Evolutionary conservation across 2,113 vertebrate species (phyloP), one percentile per base, ranked within the genome.

Genomic region (Paraplagusia blochii): DNA sequence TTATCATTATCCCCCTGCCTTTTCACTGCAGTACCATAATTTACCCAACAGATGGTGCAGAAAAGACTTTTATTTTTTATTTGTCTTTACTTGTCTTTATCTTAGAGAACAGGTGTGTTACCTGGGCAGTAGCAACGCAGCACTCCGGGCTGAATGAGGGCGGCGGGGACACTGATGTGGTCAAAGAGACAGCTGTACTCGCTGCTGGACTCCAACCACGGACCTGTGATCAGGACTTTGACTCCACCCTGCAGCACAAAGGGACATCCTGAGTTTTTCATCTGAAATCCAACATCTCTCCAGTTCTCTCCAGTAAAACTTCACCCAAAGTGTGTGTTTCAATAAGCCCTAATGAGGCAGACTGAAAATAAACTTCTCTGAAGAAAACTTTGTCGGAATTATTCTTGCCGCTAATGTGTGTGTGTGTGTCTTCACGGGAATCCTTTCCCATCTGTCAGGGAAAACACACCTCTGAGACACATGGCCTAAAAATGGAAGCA

Each of bases 51-150:
- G n/a, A n/a, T n/a, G n/a, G n/a, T n/a, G n/a, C n/a, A n/a, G n/a
- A n/a, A n/a, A n/a, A n/a, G n/a, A n/a, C n/a, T n/a, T n/a, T n/a
- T n/a, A n/a, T n/a, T n/a, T n/a, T n/a, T n/a, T n/a, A n/a, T n/a
- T n/a, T n/a, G n/a, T n/a, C n/a, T n/a, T n/a, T n/a, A n/a, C n/a
- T n/a, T n/a, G n/a, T n/a, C n/a, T n/a, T n/a, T n/a, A n/a, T n/a
- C n/a, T 33, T 13, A 15, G 14, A 3, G n/a, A 7, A 45, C 12
- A 35, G 13, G 15, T 44, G 42, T 63, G 88, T 91, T 89, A 99
- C 97, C 97, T 92, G 96, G 97, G 85, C 97, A 99, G 89, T 99
- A 99, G 86, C 97, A 99, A 79, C 97, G 94, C 76, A 99, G 91
- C 63, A 99, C 97, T 36, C 97, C 97, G 0, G 97, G 97, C 89